Evolutionary conservation across 2,113 vertebrate species (phyloP), one percentile per base, ranked within the genome.

Genomic region (Brachypodius melanocephalos): DNA sequence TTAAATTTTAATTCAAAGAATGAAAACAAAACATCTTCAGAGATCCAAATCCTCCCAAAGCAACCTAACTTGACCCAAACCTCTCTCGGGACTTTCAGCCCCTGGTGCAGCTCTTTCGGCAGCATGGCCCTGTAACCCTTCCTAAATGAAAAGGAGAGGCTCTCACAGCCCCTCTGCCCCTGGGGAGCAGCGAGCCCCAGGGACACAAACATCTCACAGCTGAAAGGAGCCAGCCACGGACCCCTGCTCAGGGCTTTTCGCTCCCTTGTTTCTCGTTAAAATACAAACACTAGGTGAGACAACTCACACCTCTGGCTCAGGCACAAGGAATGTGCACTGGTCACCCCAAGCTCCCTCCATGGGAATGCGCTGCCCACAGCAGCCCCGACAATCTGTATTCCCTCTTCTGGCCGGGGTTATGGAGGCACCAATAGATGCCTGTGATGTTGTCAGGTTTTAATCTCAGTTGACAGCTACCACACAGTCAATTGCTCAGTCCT

Each of bases 1-100:
- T 95, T 94, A 94, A 97, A 93, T 88, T 96, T 96, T 96, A 96
- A 97, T 93, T 92, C 82, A 88, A 86, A 92, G 85, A 94, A 93
- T 86, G 92, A 94, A 96, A 97, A 58, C 85, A 92, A 97, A 96
- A 95, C 90, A 96, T 94, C 75, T 86, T 63, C 68, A 84, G 79
- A 84, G 63, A 90, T 84, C 38, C 46, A 88, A 93, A 91, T 80
- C 85, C 90, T 95, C 20, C 55, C 25, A 88, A 61, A 95, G 31
- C 77, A 96, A 88, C 74, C 90, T 94, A 63, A 83, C 59, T 95
- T 96, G 90, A 96, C 90, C 85, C 72, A 95, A 93, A 85, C 2
- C 31, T 84, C 83, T 78, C 90, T 76, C 0, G 2, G 63, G 67
- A 67, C 78, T 80, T 76, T 46, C 55, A 77, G 79, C 40, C 62